Evolutionary conservation across 2,797 vertebrate genomes (phyloP).

Genomic region (Fratercula arctica): DNA sequence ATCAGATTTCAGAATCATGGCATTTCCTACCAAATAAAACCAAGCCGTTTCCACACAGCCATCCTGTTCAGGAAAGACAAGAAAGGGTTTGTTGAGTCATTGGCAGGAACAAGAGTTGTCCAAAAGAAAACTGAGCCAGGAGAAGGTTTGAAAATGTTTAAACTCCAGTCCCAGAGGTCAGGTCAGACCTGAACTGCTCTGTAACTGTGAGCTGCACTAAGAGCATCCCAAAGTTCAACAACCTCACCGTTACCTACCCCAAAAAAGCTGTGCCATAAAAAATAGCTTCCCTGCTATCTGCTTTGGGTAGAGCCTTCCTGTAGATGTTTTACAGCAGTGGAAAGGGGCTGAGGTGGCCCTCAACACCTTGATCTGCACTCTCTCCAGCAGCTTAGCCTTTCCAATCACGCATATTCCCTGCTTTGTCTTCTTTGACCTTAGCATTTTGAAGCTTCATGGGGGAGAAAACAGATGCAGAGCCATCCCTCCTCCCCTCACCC

Average conservation of each 20-base stretch:
- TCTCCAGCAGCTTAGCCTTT: not conserved
- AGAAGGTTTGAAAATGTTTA: not conserved
- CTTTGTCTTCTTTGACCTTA: not conserved
- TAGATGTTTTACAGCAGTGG: not conserved
- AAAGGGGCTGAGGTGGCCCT: not conserved
- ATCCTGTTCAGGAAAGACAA: not conserved
- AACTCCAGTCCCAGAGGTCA: not conserved
- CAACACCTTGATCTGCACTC: not conserved
- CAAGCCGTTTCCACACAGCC: not conserved
- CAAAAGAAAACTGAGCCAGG: not conserved
- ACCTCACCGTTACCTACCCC: rapidly evolving
- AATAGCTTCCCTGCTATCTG: not conserved
- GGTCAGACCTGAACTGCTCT: not conserved
- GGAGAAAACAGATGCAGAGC: not conserved
- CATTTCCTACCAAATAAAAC: not conserved
- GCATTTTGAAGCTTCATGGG: not conserved
- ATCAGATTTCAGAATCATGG: not conserved
- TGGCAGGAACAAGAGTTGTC: not conserved
- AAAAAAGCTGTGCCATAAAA: not conserved
- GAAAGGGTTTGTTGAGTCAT: not conserved
- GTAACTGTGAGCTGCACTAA: not conserved
- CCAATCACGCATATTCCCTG: not conserved
- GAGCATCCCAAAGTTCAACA: not conserved
- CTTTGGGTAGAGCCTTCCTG: not conserved
- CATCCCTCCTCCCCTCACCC: not conserved